phyloP scores from a whole-genome alignment of 2,113 vertebrate genomes.

The Hippocampus barbouri region DNA sequence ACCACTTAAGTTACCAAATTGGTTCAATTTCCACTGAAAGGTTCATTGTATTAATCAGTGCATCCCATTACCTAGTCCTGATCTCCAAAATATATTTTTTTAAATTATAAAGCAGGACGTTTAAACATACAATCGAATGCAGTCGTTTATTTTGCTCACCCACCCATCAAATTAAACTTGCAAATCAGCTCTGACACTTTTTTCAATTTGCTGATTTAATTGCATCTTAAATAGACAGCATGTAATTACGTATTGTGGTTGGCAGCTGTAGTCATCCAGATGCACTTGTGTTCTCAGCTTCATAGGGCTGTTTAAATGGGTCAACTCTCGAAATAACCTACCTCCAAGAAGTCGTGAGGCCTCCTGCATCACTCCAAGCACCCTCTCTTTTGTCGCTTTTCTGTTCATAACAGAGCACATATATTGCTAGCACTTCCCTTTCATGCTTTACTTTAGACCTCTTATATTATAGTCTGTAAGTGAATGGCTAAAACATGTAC shows the following conservation, averaged over 20 bases:
- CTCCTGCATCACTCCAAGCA: conserved; percentile 15
- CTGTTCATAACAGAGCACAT: conserved; percentile 21
- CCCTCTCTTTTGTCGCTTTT: conserved; percentile 18
- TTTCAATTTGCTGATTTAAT: conserved; percentile 22
- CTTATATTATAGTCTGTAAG: conserved; percentile 43
- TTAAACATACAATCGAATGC: neutral
- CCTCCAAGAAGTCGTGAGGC: conserved; percentile 35
- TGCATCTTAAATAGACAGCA: conserved; percentile 23
- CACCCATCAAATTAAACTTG: conserved; percentile 21
- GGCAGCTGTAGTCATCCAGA: conserved; percentile 37
- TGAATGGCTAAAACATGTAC: conserved; percentile 18
- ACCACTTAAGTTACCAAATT: too few relatives aligned
- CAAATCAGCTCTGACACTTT: conserved; percentile 36
- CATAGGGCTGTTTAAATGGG: conserved; percentile 56
- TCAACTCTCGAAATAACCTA: conserved; percentile 69
- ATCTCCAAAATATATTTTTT: neutral
- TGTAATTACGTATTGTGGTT: conserved; percentile 26
- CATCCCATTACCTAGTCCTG: neutral
- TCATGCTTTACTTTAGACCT: conserved; percentile 30
- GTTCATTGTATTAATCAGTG: neutral
- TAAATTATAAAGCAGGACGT: neutral
- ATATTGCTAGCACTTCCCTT: conserved; percentile 20
- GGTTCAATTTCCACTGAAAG: neutral
- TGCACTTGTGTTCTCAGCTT: conserved; percentile 53
- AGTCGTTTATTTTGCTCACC: conserved; percentile 1